These are phyloP conservation scores for Pocillopora damicornis DNA, from an alignment of 64 coral and sea anemone genomes.

Conservation along the genomic window DNA sequence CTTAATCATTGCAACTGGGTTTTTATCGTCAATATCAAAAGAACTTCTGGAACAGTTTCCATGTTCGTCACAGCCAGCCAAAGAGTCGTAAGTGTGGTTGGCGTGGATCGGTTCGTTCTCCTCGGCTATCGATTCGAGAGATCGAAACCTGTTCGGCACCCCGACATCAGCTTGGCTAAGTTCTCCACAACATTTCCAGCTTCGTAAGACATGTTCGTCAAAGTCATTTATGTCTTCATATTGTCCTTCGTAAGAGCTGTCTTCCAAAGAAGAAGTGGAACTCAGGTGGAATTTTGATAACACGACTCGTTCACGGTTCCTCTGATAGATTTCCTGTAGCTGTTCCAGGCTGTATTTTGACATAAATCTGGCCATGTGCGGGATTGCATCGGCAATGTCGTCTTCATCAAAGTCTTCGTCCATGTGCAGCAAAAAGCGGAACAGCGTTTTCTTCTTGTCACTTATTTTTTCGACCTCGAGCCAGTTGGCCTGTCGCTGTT, in stretches of 20 bases:
- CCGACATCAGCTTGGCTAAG: not conserved
- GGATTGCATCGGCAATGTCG: slow-evolving; percentile 57
- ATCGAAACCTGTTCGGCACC: not conserved
- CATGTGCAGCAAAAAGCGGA: slow-evolving; percentile 20
- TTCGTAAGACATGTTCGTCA: not conserved
- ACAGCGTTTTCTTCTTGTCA: slow-evolving; percentile 39
- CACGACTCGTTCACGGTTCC: not conserved
- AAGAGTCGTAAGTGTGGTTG: not conserved
- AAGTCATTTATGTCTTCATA: not conserved
- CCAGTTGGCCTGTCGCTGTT: slow-evolving; percentile 70
- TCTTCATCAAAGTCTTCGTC: slow-evolving; percentile 59
- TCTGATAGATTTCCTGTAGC: not conserved
- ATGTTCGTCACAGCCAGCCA: no score
- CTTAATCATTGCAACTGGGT: not conserved
- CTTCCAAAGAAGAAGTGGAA: not conserved
- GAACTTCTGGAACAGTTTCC: not conserved
- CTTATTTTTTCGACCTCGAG: slow-evolving; percentile 29
- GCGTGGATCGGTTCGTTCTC: not conserved
- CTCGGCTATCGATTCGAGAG: not conserved
- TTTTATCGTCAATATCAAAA: not conserved
- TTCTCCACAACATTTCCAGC: not conserved
- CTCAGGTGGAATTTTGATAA: not conserved
- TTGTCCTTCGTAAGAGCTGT: not conserved
- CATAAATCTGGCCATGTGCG: slow-evolving; percentile 34
- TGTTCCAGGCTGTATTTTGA: slow-evolving; percentile 22